Evolutionary conservation across 2,113 vertebrate genomes (phyloP), one percentile per base, ranked within the genome.

Genomic region (Megaptera novaeangliae): DNA sequence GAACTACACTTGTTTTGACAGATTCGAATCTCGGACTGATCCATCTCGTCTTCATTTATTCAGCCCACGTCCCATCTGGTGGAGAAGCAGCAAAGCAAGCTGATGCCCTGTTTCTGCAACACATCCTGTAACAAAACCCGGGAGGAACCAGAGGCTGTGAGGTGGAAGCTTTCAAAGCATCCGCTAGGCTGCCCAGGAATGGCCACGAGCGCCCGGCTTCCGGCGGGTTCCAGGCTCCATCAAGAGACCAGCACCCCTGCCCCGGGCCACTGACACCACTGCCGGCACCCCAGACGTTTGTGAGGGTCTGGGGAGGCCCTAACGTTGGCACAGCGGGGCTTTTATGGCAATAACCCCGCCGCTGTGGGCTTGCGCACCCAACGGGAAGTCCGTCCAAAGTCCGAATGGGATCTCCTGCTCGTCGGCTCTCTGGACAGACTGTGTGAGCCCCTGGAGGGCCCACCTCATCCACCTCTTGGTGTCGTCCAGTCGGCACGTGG

Each of bases 401-500:
- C 52, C 52, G 52, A 52, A 52, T 6, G 52, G 15, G 52, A 52
- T 17, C 52, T 17, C 52, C 52, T 52, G 15, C 52, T 52, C 49
- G 17, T 6, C 49, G 15, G 49, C 49, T 52, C 52, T 52, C 6
- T 17, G 52, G 52, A 52, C 3, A 15, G 41, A 66, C 41, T 27
- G 6, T 8, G 41, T 10, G 64, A 78, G 46, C 2, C 71, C 21
- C 57, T 31, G 64, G 39, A 74, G 31, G 27, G 2, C 9, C 6
- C 7, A 4, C 41, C 17, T 57, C 52, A 8, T 21, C 66, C 59
- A 11, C 4, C 63, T 36, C 82, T 71, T 7, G 3, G 2, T 3
- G 10, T 1, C 2, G 1, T 3, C 59, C 23, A 8, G 29, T 7
- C 34, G 52, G 20, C 55, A 27, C 46, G 5, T 0, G 13, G 71